A percentile compares a stretch with the other conserved stretches of the same genome.
phyloP scores from a whole-genome alignment of 2,113 vertebrate species.

The Tragulus kanchil region DNA sequence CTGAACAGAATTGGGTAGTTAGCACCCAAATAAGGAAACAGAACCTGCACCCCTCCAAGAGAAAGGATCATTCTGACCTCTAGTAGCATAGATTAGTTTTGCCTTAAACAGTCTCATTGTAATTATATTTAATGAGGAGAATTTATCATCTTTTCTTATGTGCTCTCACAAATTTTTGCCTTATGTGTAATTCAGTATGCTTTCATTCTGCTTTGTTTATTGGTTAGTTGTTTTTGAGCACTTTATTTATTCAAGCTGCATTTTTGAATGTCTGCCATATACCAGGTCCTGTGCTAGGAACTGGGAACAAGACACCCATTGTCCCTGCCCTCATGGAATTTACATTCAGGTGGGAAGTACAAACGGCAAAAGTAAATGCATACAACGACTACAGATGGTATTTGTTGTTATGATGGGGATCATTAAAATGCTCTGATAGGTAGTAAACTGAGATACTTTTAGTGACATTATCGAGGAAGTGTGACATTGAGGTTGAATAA shows the following conservation, averaged over 20 bases:
- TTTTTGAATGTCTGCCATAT: background rate
- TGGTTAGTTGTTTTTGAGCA: background rate
- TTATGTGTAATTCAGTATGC: background rate
- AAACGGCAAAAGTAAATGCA: background rate
- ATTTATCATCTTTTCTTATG: slow-evolving; percentile 28
- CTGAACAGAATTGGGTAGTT: background rate
- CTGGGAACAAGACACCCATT: background rate
- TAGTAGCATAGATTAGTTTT: background rate
- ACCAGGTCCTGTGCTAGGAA: background rate
- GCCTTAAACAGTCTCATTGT: background rate
- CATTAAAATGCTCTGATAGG: background rate
- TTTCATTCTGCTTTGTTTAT: background rate
- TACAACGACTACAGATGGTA: slow-evolving; percentile 6
- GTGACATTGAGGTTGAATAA: background rate
- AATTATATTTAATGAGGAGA: background rate
- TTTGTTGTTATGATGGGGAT: background rate
- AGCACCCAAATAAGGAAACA: background rate
- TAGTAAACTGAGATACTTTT: background rate
- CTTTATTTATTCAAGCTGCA: slow-evolving; percentile 5
- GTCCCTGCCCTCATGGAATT: background rate
- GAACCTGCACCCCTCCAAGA: background rate
- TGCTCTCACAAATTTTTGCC: slow-evolving; percentile 17
- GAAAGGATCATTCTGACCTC: background rate
- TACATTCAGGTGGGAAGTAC: background rate
- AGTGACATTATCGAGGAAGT: background rate